Conservation (phyloP, 2,797 vertebrate genomes). For the Typhlichthys subterraneus region DNA sequence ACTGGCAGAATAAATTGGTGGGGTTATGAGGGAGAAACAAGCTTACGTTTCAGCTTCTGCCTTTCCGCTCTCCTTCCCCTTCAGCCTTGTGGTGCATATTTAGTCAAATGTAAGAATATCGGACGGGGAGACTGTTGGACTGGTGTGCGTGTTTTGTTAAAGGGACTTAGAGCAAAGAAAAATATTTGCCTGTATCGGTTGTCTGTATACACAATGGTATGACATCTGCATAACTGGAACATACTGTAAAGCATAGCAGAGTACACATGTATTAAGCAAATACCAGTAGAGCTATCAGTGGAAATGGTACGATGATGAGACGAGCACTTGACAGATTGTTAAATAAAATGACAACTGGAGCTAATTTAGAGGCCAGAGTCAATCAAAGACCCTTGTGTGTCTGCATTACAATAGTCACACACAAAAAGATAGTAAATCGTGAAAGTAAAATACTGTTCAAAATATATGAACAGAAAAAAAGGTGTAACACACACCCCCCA, state of each 20-base stretch:
- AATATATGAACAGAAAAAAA: no score
- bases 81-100: constrained; percentile 58
- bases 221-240: constrained; percentile 33
- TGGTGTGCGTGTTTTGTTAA: constrained; percentile 42
- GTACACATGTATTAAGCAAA: background rate
- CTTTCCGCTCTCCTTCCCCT: constrained; percentile 15
- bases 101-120: constrained; percentile 49
- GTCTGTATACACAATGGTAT: constrained; percentile 22
- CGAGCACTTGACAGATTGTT: no score
- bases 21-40: constrained; percentile 62
- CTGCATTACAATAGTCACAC: no score
- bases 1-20: constrained; percentile 67
- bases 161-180: constrained; percentile 55
- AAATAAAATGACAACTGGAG: background rate
- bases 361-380: background rate
- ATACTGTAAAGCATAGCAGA: constrained; percentile 10
- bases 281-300: background rate
- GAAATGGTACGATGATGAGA: background rate
- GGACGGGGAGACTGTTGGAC: constrained; percentile 27
- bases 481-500: no score
- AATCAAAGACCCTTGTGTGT: no score
- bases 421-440: no score
- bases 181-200: constrained; percentile 44
- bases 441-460: no score
- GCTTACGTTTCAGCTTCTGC: constrained; percentile 60